A percentile compares a stretch with the other conserved stretches of the same genome.
Evolutionary conservation across 2,113 vertebrate species (phyloP).

Genomic region (Accipiter virgatus): DNA sequence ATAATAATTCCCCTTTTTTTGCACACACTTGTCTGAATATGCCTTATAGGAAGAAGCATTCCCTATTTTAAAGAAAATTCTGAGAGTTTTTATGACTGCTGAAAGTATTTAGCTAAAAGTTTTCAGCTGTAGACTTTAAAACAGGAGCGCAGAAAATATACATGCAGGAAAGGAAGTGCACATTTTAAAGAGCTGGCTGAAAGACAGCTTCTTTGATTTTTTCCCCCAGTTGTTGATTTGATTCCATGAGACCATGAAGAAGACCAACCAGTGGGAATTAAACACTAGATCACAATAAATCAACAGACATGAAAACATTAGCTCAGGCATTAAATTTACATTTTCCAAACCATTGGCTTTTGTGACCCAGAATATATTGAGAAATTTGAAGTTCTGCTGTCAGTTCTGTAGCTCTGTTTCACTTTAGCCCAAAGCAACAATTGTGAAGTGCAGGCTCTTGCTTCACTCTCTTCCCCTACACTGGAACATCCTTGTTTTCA

Average conservation of each 20-base stretch:
- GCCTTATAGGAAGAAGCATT: not conserved
- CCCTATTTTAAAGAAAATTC: not conserved
- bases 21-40: not conserved
- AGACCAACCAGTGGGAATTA: not conserved
- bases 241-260: constrained; percentile 30
- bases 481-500: not conserved
- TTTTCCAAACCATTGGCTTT: constrained; percentile 58
- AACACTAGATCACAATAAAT: constrained; percentile 37
- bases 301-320: constrained; percentile 48
- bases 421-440: constrained; percentile 25
- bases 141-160: not conserved
- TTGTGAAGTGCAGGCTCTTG: not conserved
- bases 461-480: not conserved
- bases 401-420: constrained; percentile 4
- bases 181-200: not conserved
- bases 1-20: not conserved
- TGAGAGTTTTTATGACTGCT: not conserved
- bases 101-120: not conserved
- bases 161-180: not conserved
- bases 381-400: constrained; percentile 28
- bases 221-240: not conserved
- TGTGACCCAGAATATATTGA: constrained; percentile 37
- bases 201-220: not conserved
- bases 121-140: not conserved
- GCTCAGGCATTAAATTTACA: constrained; percentile 55